Evolutionary conservation across 2,113 vertebrate species (phyloP), one percentile per base, ranked within the genome.

Genomic region (Empidonax alnorum): DNA sequence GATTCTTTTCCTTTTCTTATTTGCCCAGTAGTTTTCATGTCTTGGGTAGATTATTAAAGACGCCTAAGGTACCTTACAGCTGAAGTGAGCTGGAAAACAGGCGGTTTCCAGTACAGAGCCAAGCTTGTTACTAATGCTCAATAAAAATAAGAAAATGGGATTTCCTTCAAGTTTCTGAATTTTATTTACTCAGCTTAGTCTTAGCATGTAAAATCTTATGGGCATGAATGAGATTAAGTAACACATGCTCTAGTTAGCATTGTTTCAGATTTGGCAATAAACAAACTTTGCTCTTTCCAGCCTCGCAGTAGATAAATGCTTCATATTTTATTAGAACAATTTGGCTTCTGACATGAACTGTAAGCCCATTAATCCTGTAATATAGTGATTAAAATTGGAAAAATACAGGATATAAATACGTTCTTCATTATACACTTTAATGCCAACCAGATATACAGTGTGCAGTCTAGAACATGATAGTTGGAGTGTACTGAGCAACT

Each of bases 391-490:
- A 94, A 95, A 91, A 95, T 87, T 97, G 96, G 96, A 96, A 96
- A 97, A 98, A 97, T 96, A 97, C 98, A 98, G 98, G 98, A 98
- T 98, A 97, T 94, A 97, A 94, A 96, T 97, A 97, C 99, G 98
- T 98, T 98, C 98, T 98, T 98, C 98, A 98, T 99, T 98, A 98
- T 95, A 87, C 67, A 68, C 87, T 95, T 93, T 97, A 97, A 97
- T 97, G 94, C 73, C 82, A 95, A 96, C 96, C 97, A 97, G 97
- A 97, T 94, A 91, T 83, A 77, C 72, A 91, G 56, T 93, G 84
- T 92, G 90, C 79, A 62, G 93, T 96, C 89, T 96, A 94, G 91
- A 96, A 91, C 94, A 90, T 92, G 84, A 94, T 94, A 87, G 94
- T 90, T 59, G 66, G 87, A 95, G 67, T 93, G 66, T 80, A 80